phyloP scores from a whole-genome alignment of 30 jellyfish, hydroid and myxozoan genomes.

The Phacellophora camtschatica region DNA sequence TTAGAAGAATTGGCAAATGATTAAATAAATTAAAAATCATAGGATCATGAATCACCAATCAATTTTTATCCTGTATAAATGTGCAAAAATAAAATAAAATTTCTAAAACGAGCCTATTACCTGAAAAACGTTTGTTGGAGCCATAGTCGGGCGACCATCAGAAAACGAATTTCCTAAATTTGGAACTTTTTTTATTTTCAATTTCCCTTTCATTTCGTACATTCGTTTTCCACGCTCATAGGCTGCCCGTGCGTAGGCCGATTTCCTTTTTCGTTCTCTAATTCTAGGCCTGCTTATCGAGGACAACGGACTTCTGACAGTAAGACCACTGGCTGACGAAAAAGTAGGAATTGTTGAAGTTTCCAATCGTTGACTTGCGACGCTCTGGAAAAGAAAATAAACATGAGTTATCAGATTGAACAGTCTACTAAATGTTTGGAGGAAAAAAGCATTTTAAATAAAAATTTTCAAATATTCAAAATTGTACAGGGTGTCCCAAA shows the following conservation, averaged over 20 bases:
- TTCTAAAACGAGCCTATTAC: not conserved
- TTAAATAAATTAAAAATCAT: too few species aligned
- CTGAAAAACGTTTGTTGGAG: constrained; percentile 60
- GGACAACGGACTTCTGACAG: not conserved
- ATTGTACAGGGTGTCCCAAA: too few species aligned
- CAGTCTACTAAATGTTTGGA: too few species aligned
- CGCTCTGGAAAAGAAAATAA: not conserved
- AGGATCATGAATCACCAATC: too few species aligned
- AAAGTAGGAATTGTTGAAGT: too few species aligned
- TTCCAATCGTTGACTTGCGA: too few species aligned
- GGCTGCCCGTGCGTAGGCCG: not conserved
- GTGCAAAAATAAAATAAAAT: too few species aligned
- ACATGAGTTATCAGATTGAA: too few species aligned
- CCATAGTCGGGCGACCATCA: constrained; percentile 66
- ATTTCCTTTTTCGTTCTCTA: constrained; percentile 26
- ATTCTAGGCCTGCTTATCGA: not conserved
- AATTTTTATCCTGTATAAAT: too few species aligned
- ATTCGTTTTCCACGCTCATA: constrained; percentile 42
- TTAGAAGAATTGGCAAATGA: too few species aligned
- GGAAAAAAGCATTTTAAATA: too few species aligned
- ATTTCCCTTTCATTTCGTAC: constrained; percentile 18
- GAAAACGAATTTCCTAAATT: constrained; percentile 15
- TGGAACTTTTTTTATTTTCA: constrained; percentile 19
- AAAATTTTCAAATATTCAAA: too few species aligned
- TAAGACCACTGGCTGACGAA: not conserved